These are phyloP conservation scores for Astropecten irregularis DNA, from an alignment of 53 echinoderm and acorn worm genomes.

Conservation along the genomic window DNA sequence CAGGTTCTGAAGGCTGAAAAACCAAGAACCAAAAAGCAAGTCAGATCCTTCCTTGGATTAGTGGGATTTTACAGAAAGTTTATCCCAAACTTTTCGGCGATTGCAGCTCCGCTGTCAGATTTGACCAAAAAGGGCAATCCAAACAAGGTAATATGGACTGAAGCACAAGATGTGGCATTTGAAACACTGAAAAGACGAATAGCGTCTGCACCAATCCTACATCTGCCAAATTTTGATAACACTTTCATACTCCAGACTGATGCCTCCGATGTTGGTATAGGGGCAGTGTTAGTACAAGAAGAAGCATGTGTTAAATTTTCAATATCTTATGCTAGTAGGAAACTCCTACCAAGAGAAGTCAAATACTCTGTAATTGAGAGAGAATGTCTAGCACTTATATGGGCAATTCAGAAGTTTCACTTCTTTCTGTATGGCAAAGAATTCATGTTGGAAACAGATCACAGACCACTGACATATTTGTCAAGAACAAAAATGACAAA, in stretches of 20 bases:
- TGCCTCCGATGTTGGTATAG: slow-evolving; percentile 15
- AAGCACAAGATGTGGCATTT: slow-evolving; percentile 52
- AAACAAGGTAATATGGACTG: slow-evolving; percentile 49
- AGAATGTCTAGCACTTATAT: slow-evolving; percentile 66
- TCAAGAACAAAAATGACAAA: not conserved
- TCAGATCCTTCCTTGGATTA: no score
- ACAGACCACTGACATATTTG: slow-evolving; percentile 44
- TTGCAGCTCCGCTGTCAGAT: slow-evolving; percentile 64
- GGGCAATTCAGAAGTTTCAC: slow-evolving; percentile 56
- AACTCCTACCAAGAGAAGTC: slow-evolving; percentile 29
- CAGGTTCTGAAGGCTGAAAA: slow-evolving; percentile 42
- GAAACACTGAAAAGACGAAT: slow-evolving; percentile 56
- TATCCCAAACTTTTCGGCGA: no score
- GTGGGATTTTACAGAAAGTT: no score
- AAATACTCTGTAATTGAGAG: slow-evolving; percentile 67
- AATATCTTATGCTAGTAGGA: not conserved
- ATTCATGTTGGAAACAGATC: slow-evolving; percentile 68
- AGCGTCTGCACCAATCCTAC: slow-evolving; percentile 35
- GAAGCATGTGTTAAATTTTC: not conserved
- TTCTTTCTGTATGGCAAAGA: slow-evolving; percentile 61
- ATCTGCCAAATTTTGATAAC: slow-evolving; percentile 42
- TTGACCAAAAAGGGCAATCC: slow-evolving; percentile 60
- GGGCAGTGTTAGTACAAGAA: slow-evolving; percentile 10
- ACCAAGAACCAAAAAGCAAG: slow-evolving; percentile 67
- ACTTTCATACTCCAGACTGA: slow-evolving; percentile 4